Percentiles rank a stretch among this genome's conserved stretches.
Conservation (phyloP, 23 tunicate species). For the Ascidia mentula region DNA sequence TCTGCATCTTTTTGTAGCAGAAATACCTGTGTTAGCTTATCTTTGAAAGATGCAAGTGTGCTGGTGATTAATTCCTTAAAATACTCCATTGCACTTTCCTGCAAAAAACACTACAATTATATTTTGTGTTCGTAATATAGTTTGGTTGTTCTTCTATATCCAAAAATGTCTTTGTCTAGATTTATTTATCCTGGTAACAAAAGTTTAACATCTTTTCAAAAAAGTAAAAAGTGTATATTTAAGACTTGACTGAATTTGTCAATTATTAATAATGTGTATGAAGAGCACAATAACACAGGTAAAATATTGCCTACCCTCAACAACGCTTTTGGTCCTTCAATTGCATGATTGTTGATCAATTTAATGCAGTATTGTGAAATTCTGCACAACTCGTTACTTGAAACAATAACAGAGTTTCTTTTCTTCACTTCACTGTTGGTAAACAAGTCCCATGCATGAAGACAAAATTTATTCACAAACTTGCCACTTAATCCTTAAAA, state of each 20-base stretch:
- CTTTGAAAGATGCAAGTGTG: no score
- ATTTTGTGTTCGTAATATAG: neutral
- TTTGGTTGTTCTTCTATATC: neutral
- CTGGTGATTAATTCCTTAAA: neutral
- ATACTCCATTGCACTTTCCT: constrained; percentile 2
- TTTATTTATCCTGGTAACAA: neutral
- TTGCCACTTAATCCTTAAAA: neutral
- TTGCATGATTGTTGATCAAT: neutral
- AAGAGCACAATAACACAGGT: neutral
- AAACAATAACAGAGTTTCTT: neutral
- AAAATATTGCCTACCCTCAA: neutral
- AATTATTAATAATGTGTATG: neutral
- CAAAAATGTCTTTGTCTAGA: neutral
- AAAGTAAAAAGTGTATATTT: neutral
- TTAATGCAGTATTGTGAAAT: neutral
- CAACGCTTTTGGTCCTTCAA: neutral
- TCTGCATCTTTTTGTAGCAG: neutral
- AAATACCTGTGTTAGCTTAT: no score
- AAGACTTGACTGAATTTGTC: neutral
- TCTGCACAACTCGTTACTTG: neutral
- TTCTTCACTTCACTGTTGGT: neutral
- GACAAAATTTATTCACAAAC: neutral
- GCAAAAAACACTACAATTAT: neutral
- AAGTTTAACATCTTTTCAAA: neutral
- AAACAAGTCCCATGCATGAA: neutral